phyloP scores from a whole-genome alignment of 2,113 vertebrate species.

The Corynorhinus townsendii region DNA sequence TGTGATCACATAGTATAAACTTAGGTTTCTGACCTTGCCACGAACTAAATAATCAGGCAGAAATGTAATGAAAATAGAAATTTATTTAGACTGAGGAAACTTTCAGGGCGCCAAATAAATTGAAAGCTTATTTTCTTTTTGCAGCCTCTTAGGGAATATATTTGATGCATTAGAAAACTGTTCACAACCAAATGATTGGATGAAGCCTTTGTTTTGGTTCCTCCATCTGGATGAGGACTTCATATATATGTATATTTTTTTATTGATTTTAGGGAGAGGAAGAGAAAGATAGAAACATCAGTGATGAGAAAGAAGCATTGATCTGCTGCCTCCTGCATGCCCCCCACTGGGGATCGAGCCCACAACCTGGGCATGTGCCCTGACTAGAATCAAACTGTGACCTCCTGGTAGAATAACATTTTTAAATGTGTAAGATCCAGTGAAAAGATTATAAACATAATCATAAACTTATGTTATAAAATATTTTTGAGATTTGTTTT shows the following conservation, averaged over 20 bases:
- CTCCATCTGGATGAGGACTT: background rate
- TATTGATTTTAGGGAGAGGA: no score
- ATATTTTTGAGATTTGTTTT: background rate
- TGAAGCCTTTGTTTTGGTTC: conserved; percentile 2
- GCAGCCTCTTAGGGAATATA: background rate
- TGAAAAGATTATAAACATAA: background rate
- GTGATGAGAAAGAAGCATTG: no score
- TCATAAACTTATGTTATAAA: background rate
- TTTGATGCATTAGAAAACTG: background rate
- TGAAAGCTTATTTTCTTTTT: conserved; percentile 1
- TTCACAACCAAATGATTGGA: background rate
- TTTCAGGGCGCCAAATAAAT: background rate
- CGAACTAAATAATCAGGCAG: background rate
- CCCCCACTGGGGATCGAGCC: no score
- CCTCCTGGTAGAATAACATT: background rate
- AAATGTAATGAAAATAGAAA: background rate
- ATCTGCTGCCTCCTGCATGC: no score
- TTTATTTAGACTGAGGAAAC: conserved; percentile 4
- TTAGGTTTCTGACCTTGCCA: background rate
- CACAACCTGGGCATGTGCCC: no score
- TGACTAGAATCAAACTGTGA: background rate
- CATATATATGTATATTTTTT: no score
- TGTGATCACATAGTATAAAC: background rate
- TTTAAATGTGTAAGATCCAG: background rate
- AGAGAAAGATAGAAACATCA: no score